These are phyloP conservation scores for Drosophila pectinifera DNA, from an alignment of 1,140 invertebrate genomes.

Conservation along the genomic window DNA sequence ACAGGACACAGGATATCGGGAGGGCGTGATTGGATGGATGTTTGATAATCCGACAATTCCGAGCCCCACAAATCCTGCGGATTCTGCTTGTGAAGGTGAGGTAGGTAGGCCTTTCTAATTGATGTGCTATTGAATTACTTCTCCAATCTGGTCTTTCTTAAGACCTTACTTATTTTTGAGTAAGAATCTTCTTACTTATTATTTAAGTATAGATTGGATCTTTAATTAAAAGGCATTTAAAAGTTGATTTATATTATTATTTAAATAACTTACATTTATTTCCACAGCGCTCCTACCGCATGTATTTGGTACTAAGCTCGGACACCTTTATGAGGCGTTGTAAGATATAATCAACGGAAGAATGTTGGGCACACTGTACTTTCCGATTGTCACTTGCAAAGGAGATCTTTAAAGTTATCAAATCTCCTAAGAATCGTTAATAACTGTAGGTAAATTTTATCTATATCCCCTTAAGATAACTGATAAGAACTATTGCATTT, in stretches of 20 bases:
- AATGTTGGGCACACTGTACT: background rate
- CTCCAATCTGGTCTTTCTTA: too few species aligned
- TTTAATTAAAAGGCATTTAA: background rate
- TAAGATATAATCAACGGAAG: background rate
- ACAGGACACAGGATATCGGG: background rate
- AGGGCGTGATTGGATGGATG: background rate
- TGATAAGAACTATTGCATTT: too few species aligned
- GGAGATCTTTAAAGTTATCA: background rate
- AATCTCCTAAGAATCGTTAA: background rate
- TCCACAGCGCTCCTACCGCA: background rate
- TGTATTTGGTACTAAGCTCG: background rate
- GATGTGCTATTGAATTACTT: background rate
- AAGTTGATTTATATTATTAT: background rate
- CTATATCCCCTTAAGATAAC: rapidly evolving
- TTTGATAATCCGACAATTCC: slow-evolving; percentile 20
- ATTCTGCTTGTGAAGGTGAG: background rate
- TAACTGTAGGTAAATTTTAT: background rate
- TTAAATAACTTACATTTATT: background rate
- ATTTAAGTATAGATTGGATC: too few species aligned
- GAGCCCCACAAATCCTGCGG: slow-evolving; percentile 6
- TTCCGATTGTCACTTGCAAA: background rate
- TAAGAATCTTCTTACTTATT: background rate
- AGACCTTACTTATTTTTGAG: background rate
- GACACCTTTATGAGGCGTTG: background rate
- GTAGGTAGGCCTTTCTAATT: background rate